phyloP scores from a whole-genome alignment of 2,888 invertebrate genomes.

The Andrena praecox region DNA sequence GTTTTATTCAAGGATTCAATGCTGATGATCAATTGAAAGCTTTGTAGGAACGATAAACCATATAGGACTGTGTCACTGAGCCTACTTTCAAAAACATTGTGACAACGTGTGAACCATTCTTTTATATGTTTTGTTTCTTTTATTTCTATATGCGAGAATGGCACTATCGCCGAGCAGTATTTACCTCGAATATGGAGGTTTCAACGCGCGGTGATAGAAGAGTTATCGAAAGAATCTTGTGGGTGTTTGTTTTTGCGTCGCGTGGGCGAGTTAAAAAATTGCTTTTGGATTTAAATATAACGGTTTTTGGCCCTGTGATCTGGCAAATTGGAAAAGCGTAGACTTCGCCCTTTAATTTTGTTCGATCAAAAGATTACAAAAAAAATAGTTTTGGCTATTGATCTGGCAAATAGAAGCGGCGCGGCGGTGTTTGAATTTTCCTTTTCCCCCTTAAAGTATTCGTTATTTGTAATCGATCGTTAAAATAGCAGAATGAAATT shows the following conservation, averaged over 20 bases:
- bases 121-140: not conserved
- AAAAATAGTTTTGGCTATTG: conserved; percentile 28
- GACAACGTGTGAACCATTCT: not conserved
- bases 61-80: no score
- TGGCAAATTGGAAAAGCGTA: conserved; percentile 48
- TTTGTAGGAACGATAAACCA: no score
- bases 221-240: conserved; percentile 44
- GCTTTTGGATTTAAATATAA: conserved; percentile 20
- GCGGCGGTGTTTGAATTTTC: not conserved
- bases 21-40: no score
- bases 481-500: not conserved
- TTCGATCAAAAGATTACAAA: conserved; percentile 30
- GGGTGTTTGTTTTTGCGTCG: conserved; percentile 39
- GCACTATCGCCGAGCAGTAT: not conserved
- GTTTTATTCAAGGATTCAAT: no score
- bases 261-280: conserved; percentile 33
- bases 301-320: conserved; percentile 31
- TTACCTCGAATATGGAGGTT: conserved; percentile 9
- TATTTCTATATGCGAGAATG: not conserved
- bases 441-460: not conserved
- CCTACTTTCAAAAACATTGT: not conserved
- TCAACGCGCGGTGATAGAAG: conserved; percentile 20
- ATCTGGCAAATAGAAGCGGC: not conserved
- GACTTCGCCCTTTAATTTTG: conserved; percentile 25
- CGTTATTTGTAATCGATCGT: not conserved